phyloP scores from a whole-genome alignment of 2,113 vertebrate genomes.

The Psittacula cyanocephala region DNA sequence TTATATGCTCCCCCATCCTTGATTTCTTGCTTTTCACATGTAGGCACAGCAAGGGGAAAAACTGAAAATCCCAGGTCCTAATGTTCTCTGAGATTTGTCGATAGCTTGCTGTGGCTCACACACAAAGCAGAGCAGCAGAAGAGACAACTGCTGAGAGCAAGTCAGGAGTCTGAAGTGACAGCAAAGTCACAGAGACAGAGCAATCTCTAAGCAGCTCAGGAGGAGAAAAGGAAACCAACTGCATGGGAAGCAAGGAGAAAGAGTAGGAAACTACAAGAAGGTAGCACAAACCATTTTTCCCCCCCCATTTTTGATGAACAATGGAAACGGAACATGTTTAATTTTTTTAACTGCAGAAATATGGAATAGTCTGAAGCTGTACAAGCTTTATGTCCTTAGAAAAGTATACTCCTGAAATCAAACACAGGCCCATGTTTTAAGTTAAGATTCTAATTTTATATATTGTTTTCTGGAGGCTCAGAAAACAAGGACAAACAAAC shows the following conservation, averaged over 20 bases:
- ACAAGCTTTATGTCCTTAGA: background rate
- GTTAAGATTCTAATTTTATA: background rate
- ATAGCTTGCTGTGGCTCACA: background rate
- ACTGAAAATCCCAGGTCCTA: background rate
- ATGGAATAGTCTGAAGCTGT: background rate
- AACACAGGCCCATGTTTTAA: background rate
- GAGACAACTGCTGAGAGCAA: slow-evolving; percentile 20
- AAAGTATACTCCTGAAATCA: background rate
- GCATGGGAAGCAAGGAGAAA: background rate
- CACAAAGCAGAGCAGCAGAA: background rate
- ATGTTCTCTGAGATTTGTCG: background rate
- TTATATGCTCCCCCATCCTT: background rate
- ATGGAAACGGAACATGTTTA: background rate
- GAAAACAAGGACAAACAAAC: background rate
- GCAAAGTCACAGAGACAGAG: background rate
- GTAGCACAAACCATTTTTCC: background rate
- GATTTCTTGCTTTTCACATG: slow-evolving; percentile 2
- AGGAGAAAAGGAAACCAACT: background rate
- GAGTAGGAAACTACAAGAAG: background rate
- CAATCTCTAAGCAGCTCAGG: background rate
- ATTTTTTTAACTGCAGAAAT: background rate
- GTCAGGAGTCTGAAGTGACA: background rate
- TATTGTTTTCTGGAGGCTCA: background rate
- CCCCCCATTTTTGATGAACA: background rate
- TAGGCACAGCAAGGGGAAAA: background rate